Conservation (phyloP, 1,140 invertebrate species). For the Trinorchestia longiramus region DNA sequence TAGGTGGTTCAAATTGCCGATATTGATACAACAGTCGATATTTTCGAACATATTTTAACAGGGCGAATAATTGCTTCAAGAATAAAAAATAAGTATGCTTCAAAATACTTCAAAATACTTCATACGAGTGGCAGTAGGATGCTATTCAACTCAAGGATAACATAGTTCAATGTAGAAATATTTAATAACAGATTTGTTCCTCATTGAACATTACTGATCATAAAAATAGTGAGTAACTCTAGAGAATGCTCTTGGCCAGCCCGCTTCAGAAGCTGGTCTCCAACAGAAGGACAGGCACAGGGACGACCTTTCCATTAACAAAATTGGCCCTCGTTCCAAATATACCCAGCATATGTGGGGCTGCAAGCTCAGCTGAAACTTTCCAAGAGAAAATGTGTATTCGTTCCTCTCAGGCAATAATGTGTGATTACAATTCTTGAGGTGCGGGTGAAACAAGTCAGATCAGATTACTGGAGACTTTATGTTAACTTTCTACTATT, state of each 20-base stretch:
- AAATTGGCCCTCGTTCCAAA: conserved; percentile 30
- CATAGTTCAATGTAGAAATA: no score
- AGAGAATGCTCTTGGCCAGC: not conserved
- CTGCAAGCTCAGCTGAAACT: not conserved
- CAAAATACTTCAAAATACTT: no score
- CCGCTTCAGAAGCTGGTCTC: not conserved
- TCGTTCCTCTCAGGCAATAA: not conserved
- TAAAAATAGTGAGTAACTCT: not conserved
- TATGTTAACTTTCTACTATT: not conserved
- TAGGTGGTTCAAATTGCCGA: no score
- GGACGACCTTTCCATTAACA: conserved; percentile 25
- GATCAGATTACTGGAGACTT: not conserved
- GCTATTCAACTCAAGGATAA: no score
- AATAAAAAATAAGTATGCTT: no score
- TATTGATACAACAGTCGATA: no score
- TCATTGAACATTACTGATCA: not conserved
- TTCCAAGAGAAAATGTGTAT: not conserved
- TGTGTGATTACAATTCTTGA: not conserved
- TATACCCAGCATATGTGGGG: not conserved
- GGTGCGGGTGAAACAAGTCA: not conserved
- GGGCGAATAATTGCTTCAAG: no score
- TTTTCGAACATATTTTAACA: no score
- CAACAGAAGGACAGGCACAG: not conserved
- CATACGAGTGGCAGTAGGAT: no score
- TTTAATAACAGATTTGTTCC: not conserved